A percentile compares a stretch with the other conserved stretches of the same genome.
Evolutionary conservation across 2,113 vertebrate species (phyloP).

Genomic region (Ifrita kowaldi): DNA sequence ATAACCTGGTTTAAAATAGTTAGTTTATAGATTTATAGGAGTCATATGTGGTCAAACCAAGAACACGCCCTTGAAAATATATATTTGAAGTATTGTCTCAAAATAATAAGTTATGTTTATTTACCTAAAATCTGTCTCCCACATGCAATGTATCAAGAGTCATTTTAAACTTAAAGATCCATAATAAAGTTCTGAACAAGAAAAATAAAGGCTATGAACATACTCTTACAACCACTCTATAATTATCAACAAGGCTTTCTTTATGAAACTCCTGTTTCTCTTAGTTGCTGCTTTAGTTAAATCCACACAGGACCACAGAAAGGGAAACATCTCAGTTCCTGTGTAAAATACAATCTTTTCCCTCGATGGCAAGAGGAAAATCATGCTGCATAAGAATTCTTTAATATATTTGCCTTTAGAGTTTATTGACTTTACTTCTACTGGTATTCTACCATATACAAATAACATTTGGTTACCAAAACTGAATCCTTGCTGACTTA

Average conservation of each 20-base stretch:
- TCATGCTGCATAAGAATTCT: slow-evolving; percentile 42
- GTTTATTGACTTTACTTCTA: slow-evolving; percentile 51
- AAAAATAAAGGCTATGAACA: slow-evolving; percentile 39
- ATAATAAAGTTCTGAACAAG: slow-evolving; percentile 52
- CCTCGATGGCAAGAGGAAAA: slow-evolving; percentile 34
- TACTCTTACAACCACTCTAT: not conserved
- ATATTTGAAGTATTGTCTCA: slow-evolving; percentile 44
- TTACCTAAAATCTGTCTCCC: slow-evolving; percentile 33
- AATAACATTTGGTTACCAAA: slow-evolving; percentile 41
- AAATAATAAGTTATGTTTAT: slow-evolving; percentile 53
- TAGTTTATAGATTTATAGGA: not conserved
- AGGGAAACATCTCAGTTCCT: slow-evolving; percentile 58
- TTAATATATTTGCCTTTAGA: slow-evolving; percentile 37
- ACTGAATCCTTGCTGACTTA: slow-evolving; percentile 1
- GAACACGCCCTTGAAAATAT: not conserved
- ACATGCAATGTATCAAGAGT: slow-evolving; percentile 39
- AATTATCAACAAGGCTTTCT: slow-evolving; percentile 60
- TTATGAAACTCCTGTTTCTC: slow-evolving; percentile 58
- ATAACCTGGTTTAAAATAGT: slow-evolving; percentile 20
- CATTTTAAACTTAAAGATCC: slow-evolving; percentile 45
- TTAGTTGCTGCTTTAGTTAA: slow-evolving; percentile 54
- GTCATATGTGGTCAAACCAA: slow-evolving; percentile 2
- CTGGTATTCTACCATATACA: slow-evolving; percentile 12
- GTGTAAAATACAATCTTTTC: slow-evolving; percentile 47
- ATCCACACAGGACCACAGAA: slow-evolving; percentile 47